Base-by-base conservation (phyloP, 2,113 vertebrate genomes). In the Calidris pygmaea region DNA sequence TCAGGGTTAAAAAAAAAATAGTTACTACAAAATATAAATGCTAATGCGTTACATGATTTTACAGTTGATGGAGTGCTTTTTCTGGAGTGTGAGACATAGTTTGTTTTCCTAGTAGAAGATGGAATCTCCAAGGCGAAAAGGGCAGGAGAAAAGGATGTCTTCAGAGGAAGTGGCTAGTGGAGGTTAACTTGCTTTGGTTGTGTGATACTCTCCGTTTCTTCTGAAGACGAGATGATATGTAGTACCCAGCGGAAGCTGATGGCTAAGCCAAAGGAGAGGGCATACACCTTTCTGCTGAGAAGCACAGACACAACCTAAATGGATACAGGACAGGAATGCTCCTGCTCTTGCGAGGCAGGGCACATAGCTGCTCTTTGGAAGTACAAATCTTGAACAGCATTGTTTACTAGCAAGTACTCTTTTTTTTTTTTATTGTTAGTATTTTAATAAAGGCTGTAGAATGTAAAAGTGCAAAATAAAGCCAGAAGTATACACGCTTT, bases 401-500 rank as follows among this genome's bases (percentile, higher is more conserved):
- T 50, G 23, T 7, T 72, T 39, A 13, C 23, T 20, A n/a, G 37
- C 9, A 80, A 39, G 22, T 1, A 17, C 3, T 14, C 7, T 71
- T 10, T 47, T 39, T 62, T n/a, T 59, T 20, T 20, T 15, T 50
- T 13, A 14, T 41, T 65, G 14, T 21, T 37, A 22, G 13, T 18
- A 7, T 47, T 85, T 60, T 55, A 18, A n/a, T 63, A 45, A 35
- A 50, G 71, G 14, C 24, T 56, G 16, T 45, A 47, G 35, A 60
- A 34, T 4, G 10, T 52, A 66, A 41, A 78, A 37, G 11, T 50
- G 7, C 12, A 47, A 35, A 90, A 65, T 27, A 60, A 80, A 85
- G 67, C 35, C 22, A 58, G 11, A 29, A 26, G 26, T 5, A 8
- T 9, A 18, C 6, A 1, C 0, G 0, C 6, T 20, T 19, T 78